A percentile compares a stretch with the other conserved stretches of the same genome.
phyloP scores from a whole-genome alignment of 2,888 invertebrate genomes.

The Dusona sp. region DNA sequence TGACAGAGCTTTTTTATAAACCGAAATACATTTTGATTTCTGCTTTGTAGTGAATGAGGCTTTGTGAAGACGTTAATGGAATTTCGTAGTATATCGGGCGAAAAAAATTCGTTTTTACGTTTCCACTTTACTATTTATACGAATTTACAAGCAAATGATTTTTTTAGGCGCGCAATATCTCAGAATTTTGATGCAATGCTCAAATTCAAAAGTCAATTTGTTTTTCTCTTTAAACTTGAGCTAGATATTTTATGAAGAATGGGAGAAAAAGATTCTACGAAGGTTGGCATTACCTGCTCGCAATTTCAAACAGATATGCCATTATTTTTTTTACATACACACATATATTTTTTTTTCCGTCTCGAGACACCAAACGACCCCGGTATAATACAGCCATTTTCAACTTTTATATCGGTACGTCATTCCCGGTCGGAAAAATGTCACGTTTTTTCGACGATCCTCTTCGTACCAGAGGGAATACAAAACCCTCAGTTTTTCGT shows the following conservation, averaged over 20 bases:
- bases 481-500: slow-evolving; percentile 53
- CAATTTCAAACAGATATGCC: slow-evolving; percentile 19
- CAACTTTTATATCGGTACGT: slow-evolving; percentile 60
- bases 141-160: background rate
- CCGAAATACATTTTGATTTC: background rate
- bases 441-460: slow-evolving; percentile 56
- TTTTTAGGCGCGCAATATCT: background rate
- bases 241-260: background rate
- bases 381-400: slow-evolving; percentile 61
- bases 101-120: background rate
- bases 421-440: slow-evolving; percentile 53
- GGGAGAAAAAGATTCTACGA: slow-evolving; percentile 7
- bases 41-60: background rate
- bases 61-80: too few relatives aligned
- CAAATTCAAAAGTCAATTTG: background rate
- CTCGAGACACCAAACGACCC: slow-evolving; percentile 28
- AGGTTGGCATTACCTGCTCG: slow-evolving; percentile 12
- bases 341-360: slow-evolving; percentile 15
- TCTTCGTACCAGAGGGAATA: slow-evolving; percentile 59
- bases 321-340: slow-evolving; percentile 12
- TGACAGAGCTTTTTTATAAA: background rate
- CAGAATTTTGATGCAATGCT: background rate
- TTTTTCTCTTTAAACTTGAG: background rate
- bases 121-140: background rate
- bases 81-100: too few relatives aligned